Base-by-base conservation (phyloP, 2,888 invertebrate species). In the Hypselothyrea guttata region DNA sequence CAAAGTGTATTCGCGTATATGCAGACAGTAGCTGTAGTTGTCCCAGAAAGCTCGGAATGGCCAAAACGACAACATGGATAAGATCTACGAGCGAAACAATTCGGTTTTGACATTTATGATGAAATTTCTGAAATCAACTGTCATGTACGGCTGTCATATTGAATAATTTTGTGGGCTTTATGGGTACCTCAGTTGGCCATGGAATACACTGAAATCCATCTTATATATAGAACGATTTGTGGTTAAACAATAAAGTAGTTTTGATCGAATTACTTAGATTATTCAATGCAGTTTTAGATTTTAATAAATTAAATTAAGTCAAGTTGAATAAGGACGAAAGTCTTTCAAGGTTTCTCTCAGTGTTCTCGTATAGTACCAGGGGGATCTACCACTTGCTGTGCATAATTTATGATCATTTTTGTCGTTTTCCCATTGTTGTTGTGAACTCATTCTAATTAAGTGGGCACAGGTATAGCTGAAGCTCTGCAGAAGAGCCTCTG, bases 361-460 rank as follows among this genome's bases (percentile, higher is more conserved):
- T 22, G 22, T 22, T 22, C 22, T 22, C 5, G 22, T 22, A 33
- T 42, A 30, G 53, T 31, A 60, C 37, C 22, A 33, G 31, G 9
- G 46, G 44, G 28, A 65, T 45, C 66, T 58, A 49, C 67, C 67
- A 70, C 81, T 72, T 70, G 72, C 66, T 67, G 64, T 76, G 81
- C 84, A 84, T 85, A 85, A 84, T 75, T 84, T 77, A 84, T 84
- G 66, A 61, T 60, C 30, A 61, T 52, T 74, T 62, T 69, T 55
- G 49, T 47, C 30, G 27, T 56, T 62, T 56, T 15, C 45, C 33
- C 57, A 40, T 22, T 71, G 22, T 22, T 22, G 22, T 22, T 22
- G 64, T 79, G 86, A 75, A 84, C 82, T 82, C 84, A 85, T 85
- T 85, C 82, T 85, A 85, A 85, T 85, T 85, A 84, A 77, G 73